Percentiles rank a stretch among this genome's conserved stretches.
Conservation (phyloP, 2,888 invertebrate species). For the Cantharis nigra region DNA sequence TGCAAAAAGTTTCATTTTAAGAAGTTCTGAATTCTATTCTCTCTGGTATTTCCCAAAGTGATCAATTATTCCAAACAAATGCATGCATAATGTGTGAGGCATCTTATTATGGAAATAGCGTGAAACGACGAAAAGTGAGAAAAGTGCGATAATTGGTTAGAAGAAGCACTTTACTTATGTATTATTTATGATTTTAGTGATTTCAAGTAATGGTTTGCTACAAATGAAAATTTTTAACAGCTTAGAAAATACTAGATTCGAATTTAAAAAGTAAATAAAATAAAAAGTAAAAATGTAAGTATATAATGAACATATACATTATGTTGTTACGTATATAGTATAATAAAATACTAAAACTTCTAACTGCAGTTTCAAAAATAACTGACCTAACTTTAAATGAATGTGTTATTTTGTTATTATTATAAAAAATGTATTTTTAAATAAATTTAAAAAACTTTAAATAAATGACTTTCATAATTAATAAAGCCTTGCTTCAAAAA, state of each 20-base stretch:
- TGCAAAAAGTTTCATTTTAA: constrained; percentile 1
- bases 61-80: constrained; percentile 32
- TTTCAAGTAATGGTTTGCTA: constrained; percentile 22
- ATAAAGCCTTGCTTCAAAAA: no score
- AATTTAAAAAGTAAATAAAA: neutral
- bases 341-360: no score
- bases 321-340: no score
- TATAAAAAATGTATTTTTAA: no score
- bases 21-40: constrained; percentile 14
- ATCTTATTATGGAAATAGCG: constrained; percentile 31
- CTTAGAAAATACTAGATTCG: neutral
- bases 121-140: constrained; percentile 29
- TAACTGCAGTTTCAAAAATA: no score
- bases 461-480: no score
- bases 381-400: no score
- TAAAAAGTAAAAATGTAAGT: neutral
- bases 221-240: constrained; percentile 17
- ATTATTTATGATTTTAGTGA: constrained; percentile 30
- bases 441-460: no score
- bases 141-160: constrained; percentile 31
- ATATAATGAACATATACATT: neutral
- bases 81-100: constrained; percentile 31
- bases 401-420: no score
- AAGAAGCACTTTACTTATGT: constrained; percentile 31
- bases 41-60: constrained; percentile 24